These are phyloP conservation scores for Lysandra bellargus DNA, from an alignment of 2,888 invertebrate genomes.

Conservation along the genomic window DNA sequence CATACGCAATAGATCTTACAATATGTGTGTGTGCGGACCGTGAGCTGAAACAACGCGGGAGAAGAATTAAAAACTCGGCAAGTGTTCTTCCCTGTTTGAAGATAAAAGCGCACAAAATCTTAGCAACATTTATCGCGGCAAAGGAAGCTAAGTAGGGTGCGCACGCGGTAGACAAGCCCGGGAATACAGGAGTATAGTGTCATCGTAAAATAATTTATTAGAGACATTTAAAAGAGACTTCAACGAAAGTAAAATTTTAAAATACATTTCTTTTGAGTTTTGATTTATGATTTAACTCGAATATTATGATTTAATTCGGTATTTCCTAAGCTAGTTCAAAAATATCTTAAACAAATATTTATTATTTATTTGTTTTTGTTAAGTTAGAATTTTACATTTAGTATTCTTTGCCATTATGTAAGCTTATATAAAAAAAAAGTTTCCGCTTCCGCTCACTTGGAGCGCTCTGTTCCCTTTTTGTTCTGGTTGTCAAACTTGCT, in stretches of 20 bases:
- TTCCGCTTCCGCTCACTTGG: no score
- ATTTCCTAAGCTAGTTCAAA: no score
- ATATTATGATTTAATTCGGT: no score
- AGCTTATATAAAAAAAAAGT: no score
- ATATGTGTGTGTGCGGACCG: slow-evolving; percentile 30
- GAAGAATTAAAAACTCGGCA: slow-evolving; percentile 45
- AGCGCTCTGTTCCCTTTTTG: no score
- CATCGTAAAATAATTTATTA: neutral
- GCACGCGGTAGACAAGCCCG: neutral
- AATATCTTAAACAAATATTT: no score
- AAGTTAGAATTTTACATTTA: no score
- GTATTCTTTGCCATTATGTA: no score
- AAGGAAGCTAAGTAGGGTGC: slow-evolving; percentile 12
- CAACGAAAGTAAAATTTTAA: neutral
- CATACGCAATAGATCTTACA: slow-evolving; percentile 27
- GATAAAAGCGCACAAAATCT: slow-evolving; percentile 53
- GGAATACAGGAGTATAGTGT: neutral
- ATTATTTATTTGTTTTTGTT: no score
- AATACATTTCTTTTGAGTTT: no score
- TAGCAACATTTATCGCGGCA: slow-evolving; percentile 46
- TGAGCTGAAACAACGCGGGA: slow-evolving; percentile 35
- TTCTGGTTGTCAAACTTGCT: no score
- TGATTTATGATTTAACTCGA: no score
- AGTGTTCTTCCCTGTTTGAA: slow-evolving; percentile 48
- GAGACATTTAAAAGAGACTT: neutral